phyloP scores from a whole-genome alignment of 2,797 vertebrate genomes.

The Thripadectes ignobilis region DNA sequence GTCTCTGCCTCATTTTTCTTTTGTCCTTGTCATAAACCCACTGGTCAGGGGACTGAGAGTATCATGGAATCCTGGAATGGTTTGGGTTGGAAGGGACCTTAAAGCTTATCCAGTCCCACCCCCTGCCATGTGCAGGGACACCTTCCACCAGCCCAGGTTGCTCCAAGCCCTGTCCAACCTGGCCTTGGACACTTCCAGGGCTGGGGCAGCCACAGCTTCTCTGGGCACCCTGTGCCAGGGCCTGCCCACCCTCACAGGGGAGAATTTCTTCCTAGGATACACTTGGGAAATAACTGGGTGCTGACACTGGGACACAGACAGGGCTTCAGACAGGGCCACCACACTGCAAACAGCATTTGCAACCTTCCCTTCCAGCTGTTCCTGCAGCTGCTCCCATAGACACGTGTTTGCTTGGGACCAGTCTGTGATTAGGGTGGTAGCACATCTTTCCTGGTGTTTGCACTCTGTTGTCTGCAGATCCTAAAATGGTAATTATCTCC shows the following conservation, averaged over 20 bases:
- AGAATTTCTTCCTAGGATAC: neutral
- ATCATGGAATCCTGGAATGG: neutral
- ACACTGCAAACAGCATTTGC: fast-evolving
- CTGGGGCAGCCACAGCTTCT: neutral
- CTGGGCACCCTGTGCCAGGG: neutral
- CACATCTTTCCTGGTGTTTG: neutral
- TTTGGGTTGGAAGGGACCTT: neutral
- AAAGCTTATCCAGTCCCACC: neutral
- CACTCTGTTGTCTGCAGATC: neutral
- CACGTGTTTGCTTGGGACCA: neutral
- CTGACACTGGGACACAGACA: neutral
- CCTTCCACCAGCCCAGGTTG: neutral
- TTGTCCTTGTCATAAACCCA: neutral
- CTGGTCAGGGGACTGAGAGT: neutral
- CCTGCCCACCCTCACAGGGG: neutral
- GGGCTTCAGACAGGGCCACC: neutral
- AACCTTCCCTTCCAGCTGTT: neutral
- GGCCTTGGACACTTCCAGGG: neutral
- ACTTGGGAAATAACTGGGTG: neutral
- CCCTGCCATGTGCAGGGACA: neutral
- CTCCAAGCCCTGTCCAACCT: neutral
- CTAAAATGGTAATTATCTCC: neutral
- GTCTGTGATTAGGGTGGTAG: neutral
- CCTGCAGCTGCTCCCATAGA: neutral
- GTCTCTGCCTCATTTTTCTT: neutral